Percentiles rank a stretch among this genome's conserved stretches.
These are phyloP conservation scores for Ylistrum balloti DNA, from an alignment of 1,140 invertebrate genomes.

Conservation along the genomic window DNA sequence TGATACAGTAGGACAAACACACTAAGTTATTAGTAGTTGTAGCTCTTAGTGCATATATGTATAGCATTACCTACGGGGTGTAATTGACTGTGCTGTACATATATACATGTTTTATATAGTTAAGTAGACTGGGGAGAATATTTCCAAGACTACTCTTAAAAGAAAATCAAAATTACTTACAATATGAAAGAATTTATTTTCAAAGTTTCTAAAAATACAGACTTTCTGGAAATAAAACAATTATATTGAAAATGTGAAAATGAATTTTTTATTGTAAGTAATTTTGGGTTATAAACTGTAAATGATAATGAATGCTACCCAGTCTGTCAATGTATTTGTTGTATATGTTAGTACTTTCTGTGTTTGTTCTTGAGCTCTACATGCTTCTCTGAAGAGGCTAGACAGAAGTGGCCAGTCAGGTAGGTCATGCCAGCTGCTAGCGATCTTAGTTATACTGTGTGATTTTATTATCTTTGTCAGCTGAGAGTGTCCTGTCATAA, in stretches of 20 bases:
- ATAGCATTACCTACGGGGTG: not conserved
- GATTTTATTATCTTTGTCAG: not conserved
- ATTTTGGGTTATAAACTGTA: too few species aligned
- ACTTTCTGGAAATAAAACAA: not conserved
- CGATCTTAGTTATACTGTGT: not conserved
- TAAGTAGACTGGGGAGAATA: not conserved
- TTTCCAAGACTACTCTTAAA: not conserved
- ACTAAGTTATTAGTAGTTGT: not conserved
- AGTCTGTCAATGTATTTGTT: not conserved
- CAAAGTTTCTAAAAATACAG: too few species aligned
- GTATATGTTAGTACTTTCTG: not conserved
- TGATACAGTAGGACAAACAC: not conserved
- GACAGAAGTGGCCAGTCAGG: conserved; percentile 42
- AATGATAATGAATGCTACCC: too few species aligned
- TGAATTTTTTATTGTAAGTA: not conserved
- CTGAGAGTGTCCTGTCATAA: not conserved
- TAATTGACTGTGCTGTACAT: conserved; percentile 29
- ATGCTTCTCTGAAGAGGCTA: conserved; percentile 33
- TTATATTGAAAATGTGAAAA: not conserved
- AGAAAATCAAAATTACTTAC: not conserved
- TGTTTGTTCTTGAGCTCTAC: conserved; percentile 44
- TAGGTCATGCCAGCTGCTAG: not conserved
- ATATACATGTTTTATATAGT: not conserved
- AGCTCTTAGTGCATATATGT: not conserved
- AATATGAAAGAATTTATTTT: not conserved